Percentiles rank a stretch among this genome's conserved stretches.
Evolutionary conservation across 2,113 vertebrate genomes (phyloP).

Genomic region (Pituophis catenifer): DNA sequence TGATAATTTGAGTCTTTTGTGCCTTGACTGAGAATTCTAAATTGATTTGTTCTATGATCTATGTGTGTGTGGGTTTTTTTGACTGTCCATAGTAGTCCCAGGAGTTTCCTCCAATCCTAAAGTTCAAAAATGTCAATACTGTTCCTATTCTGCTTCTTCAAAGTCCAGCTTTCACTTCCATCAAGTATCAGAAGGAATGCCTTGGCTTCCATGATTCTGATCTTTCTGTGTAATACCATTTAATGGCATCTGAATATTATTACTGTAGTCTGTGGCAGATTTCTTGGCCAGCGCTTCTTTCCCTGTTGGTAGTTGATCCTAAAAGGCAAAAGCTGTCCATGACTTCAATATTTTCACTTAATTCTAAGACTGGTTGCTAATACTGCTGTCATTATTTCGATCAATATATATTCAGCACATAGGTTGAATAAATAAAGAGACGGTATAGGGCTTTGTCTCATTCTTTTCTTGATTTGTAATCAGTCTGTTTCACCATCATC

Average conservation of each 20-base stretch:
- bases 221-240: not conserved
- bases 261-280: not conserved
- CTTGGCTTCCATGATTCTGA: not conserved
- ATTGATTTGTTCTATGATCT: not conserved
- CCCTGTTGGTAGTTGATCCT: not conserved
- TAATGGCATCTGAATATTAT: not conserved
- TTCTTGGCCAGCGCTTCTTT: not conserved
- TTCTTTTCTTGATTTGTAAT: not conserved
- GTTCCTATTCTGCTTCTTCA: not conserved
- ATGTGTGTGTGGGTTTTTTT: not conserved
- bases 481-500: not conserved
- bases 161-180: not conserved
- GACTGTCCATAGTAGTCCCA: not conserved
- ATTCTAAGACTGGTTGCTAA: not conserved
- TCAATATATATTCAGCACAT: not conserved
- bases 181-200: not conserved
- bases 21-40: not conserved
- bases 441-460: not conserved
- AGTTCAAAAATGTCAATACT: not conserved
- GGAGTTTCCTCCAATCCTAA: not conserved
- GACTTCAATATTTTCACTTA: not conserved
- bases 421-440: not conserved
- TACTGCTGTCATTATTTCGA: not conserved
- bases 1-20: not conserved
- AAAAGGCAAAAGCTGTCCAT: not conserved